Base-by-base conservation (phyloP, 1,140 invertebrate species). In the Battus philenor region DNA sequence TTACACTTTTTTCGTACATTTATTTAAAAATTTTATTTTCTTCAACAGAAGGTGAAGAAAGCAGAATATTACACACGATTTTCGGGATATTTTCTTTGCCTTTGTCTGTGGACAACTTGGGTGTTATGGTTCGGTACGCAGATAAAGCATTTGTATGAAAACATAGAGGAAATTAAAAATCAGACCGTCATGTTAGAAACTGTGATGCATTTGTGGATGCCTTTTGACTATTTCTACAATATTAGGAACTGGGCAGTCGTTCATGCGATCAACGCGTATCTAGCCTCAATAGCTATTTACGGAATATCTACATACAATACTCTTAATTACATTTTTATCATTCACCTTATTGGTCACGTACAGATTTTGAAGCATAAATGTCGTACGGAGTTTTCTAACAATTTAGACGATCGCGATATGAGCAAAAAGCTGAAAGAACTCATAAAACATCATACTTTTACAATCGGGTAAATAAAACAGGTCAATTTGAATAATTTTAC, bases 311-410 rank as follows among this genome's bases (percentile, higher is more conserved):
- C 22, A 2, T 46, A 22, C 6, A 50, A 56, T 20, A 24, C 39
- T 6, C 18, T 56, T 10, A 53, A 50, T 27, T 50, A 50, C 11
- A 38, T 46, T 12, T 49, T 50, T 7, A 22, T 60, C 10, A 53
- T 56, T 11, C 53, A 60, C 27, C 32, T 55, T n/a, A 47, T 60
- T 22, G 47, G 57, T 16, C 57, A 59, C 10, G 30, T 59, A 18
- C 46, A 55, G 30, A 38, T 55, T 16, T 36, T 52, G n/a, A 55
- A 52, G 34, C n/a, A 55, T 16, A 47, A 16, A 27, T 50, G 46
- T 12, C 8, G 12, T 10, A 47, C 47, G 4, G 34, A 45, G 12
- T 39, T 49, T 27, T 10, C 13, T 10, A 10, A 9, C 4, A 16
- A 31, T 31, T 17, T 45, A 16, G 26, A 30, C 17, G 27, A 49